Percentiles rank a stretch among this genome's conserved stretches.
These are phyloP conservation scores for Coecobrya sp. DNA, from an alignment of 2,888 invertebrate genomes.

Conservation along the genomic window DNA sequence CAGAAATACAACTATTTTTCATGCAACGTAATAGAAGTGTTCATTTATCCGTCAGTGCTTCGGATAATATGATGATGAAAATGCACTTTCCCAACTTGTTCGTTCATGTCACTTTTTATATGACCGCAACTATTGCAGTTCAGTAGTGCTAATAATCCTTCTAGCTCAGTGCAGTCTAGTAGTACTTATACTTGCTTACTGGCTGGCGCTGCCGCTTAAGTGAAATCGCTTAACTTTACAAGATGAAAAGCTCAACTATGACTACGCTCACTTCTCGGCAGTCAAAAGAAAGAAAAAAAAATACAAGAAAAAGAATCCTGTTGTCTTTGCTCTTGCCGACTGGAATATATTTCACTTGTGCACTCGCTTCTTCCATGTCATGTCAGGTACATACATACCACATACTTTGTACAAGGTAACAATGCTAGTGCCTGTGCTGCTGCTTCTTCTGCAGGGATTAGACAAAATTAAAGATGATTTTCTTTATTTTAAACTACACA, in stretches of 20 bases:
- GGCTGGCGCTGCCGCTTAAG: background rate
- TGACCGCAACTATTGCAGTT: background rate
- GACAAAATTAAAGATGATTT: constrained; percentile 60
- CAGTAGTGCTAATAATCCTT: constrained; percentile 16
- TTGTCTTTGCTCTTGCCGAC: constrained; percentile 81
- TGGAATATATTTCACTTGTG: constrained; percentile 80
- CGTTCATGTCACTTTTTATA: background rate
- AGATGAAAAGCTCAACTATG: background rate
- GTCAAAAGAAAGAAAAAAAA: constrained; percentile 36
- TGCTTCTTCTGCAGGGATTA: background rate
- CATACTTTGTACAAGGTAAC: constrained; percentile 44
- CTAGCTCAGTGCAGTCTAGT: background rate
- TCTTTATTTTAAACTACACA: constrained; percentile 56
- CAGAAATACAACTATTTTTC: background rate
- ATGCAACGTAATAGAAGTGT: background rate
- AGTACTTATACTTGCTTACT: background rate
- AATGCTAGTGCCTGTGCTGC: constrained; percentile 7
- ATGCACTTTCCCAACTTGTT: background rate
- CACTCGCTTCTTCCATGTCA: constrained; percentile 45
- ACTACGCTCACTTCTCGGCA: constrained; percentile 6
- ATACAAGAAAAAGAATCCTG: constrained; percentile 66
- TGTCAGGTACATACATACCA: constrained; percentile 30
- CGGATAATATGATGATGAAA: background rate
- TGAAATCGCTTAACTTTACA: background rate
- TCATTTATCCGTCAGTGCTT: background rate